A percentile compares a stretch with the other conserved stretches of the same genome.
phyloP scores from a whole-genome alignment of 2,113 vertebrate species.

The Salminus brasiliensis region DNA sequence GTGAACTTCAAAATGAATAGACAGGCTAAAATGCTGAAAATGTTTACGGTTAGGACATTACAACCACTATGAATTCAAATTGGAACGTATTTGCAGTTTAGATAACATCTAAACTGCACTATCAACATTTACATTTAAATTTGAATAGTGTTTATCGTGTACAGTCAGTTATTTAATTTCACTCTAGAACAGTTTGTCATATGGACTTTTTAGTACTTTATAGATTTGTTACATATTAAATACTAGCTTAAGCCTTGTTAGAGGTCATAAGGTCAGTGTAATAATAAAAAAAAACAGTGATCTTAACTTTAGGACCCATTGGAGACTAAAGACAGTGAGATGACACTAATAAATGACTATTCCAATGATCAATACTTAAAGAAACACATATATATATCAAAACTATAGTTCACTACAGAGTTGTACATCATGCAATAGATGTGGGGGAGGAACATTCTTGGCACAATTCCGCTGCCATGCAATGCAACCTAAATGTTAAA shows the following conservation, averaged over 20 bases:
- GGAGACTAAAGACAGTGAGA: not conserved
- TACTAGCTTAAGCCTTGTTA: not conserved
- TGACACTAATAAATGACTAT: slow-evolving; percentile 17
- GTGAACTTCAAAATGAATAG: too few relatives aligned
- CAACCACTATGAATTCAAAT: too few relatives aligned
- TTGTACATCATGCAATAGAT: not conserved
- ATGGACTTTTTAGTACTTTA: too few relatives aligned
- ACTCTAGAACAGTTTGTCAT: too few relatives aligned
- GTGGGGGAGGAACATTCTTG: not conserved
- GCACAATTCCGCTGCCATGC: not conserved
- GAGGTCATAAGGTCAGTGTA: not conserved
- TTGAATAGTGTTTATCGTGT: too few relatives aligned
- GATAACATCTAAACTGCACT: too few relatives aligned
- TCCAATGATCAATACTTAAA: slow-evolving; percentile 16
- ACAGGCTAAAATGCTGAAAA: too few relatives aligned
- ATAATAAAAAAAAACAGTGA: not conserved
- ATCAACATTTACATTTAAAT: too few relatives aligned
- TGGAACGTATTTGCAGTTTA: too few relatives aligned
- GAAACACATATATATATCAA: not conserved
- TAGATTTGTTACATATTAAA: not conserved
- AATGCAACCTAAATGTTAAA: not conserved
- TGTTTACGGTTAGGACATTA: too few relatives aligned
- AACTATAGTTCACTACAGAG: too few relatives aligned
- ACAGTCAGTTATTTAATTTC: too few relatives aligned
- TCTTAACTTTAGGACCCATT: not conserved